Evolutionary conservation across 2,888 invertebrate genomes (phyloP).

Genomic region (Tanytarsus gracilentus): DNA sequence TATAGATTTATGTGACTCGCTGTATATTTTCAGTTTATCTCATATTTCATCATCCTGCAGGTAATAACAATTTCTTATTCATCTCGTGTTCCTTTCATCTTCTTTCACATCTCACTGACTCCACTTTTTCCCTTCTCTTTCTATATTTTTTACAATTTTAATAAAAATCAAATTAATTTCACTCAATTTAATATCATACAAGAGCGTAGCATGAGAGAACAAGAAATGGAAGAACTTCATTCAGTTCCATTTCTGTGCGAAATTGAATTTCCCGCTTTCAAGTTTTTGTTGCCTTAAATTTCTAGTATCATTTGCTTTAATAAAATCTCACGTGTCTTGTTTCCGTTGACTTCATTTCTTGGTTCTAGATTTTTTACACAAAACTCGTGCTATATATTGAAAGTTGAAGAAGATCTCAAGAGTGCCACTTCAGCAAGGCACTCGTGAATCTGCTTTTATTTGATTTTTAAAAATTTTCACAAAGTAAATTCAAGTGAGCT

Average conservation of each 20-base stretch:
- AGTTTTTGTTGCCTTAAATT: not conserved
- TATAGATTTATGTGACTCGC: too few relatives aligned
- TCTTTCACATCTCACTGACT: not conserved
- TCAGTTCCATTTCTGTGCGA: slow-evolving; percentile 16
- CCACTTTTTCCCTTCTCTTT: not conserved
- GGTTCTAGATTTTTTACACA: not conserved
- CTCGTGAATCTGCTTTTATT: slow-evolving; percentile 25
- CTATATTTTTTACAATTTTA: slow-evolving; percentile 17
- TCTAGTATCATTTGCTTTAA: not conserved
- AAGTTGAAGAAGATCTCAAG: not conserved
- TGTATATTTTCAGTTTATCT: not conserved
- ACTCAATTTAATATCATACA: slow-evolving; percentile 25
- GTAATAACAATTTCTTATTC: not conserved
- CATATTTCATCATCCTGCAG: not conserved
- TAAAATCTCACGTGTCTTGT: slow-evolving; percentile 14
- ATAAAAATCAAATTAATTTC: slow-evolving; percentile 29
- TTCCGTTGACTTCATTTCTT: not conserved
- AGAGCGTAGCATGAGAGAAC: not conserved
- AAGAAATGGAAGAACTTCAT: slow-evolving; percentile 21
- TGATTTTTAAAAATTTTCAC: slow-evolving; percentile 2
- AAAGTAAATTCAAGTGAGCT: not conserved
- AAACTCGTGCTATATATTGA: not conserved
- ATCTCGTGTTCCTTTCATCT: not conserved
- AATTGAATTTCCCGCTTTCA: slow-evolving; percentile 17
- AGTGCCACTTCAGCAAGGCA: not conserved